Base-by-base conservation (phyloP, 2,113 vertebrate genomes). In the Scatophagus argus region DNA sequence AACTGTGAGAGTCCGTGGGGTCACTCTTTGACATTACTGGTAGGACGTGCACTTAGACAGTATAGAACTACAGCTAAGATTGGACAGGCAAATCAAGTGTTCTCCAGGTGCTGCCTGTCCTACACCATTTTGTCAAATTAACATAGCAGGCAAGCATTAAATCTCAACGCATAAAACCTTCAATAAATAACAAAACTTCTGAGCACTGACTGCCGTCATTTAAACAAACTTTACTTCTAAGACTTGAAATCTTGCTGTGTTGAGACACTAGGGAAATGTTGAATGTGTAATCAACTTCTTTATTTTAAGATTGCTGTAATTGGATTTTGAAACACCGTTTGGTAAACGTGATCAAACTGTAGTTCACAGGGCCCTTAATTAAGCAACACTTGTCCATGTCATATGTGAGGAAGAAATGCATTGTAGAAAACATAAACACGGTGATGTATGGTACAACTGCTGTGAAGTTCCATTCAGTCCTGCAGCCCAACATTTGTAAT, bases 241-340 rank as follows among this genome's bases (percentile, higher is more conserved):
- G 4, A 38, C 1, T 21, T 41, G 7, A 55, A 41, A 3, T 23
- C 52, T 16, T 39, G 21, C 11, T 29, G 6, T 46, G 10, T 78
- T 77, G 44, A 43, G 14, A 52, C 29, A 62, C 9, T 6, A 2
- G 0, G 34, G 54, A 60, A 19, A 27, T 2, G 14, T 34, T 14
- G 6, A 25, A 31, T 36, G 2, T 8, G 32, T 5, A 32, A 70
- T 25, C 44, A 21, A 55, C 60, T 77, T 67, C 67, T 71, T 46
- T 8, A 59, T 82, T 66, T 56, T 4, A 8, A 54, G 44, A 46
- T 10, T 68, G 43, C 19, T 41, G 39, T 12, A 63, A 41, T 13
- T 34, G 7, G 17, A 47, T 75, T 55, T 47, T 31, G 36, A 69
- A 83, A 83, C 16, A 47, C 2, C 23, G 27, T 1, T 65, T 70